Evolutionary conservation across 2,888 invertebrate genomes (phyloP).

Genomic region (Flexamia atlantica): DNA sequence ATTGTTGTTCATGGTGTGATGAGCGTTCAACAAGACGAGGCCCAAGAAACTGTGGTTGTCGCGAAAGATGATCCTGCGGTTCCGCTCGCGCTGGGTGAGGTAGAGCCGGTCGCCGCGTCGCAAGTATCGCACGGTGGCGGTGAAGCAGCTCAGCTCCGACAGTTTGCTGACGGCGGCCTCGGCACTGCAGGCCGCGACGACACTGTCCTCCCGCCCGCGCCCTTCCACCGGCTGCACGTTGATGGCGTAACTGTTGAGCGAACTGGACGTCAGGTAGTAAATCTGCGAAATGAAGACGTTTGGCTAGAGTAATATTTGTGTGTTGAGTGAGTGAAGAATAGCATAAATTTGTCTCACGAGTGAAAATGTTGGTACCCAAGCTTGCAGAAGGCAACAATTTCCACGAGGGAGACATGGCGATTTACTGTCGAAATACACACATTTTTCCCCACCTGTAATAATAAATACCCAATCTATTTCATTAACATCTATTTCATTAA

Average conservation of each 20-base stretch:
- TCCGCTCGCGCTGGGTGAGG: constrained; percentile 66
- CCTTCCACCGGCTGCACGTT: constrained; percentile 60
- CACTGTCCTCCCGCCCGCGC: constrained; percentile 43
- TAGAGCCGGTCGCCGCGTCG: constrained; percentile 66
- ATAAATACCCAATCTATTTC: too few species aligned
- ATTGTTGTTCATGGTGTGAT: background rate
- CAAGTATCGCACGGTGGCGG: constrained; percentile 65
- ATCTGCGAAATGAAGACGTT: too few species aligned
- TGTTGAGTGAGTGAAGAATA: too few species aligned
- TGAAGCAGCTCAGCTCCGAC: constrained; percentile 67
- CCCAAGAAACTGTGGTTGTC: constrained; percentile 68
- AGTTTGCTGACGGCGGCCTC: constrained; percentile 21
- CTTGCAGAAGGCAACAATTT: too few species aligned
- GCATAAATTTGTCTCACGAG: too few species aligned
- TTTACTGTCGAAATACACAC: too few species aligned
- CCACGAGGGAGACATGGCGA: too few species aligned
- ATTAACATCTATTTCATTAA: too few species aligned
- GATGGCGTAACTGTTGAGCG: constrained; percentile 67
- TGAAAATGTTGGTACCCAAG: too few species aligned
- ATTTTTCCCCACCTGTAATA: too few species aligned
- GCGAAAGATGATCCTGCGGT: constrained; percentile 66
- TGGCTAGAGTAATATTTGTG: too few species aligned
- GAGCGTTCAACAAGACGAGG: constrained; percentile 54
- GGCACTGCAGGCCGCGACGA: constrained; percentile 65
- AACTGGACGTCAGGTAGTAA: constrained; percentile 66